These are phyloP conservation scores for Corythaixoides concolor DNA, from an alignment of 2,113 vertebrate genomes.

Conservation along the genomic window DNA sequence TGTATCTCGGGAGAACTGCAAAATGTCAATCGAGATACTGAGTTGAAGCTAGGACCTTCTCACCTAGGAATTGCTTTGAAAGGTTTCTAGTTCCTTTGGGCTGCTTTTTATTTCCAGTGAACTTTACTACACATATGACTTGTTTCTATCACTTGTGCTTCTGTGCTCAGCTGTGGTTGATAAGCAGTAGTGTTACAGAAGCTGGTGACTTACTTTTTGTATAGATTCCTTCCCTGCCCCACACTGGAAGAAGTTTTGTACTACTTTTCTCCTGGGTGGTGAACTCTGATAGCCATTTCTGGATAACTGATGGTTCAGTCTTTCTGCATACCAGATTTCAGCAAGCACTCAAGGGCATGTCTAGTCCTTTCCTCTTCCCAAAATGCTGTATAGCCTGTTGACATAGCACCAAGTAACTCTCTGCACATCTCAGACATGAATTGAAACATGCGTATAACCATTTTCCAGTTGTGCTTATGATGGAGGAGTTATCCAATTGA, in stretches of 20 bases:
- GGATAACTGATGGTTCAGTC: neutral
- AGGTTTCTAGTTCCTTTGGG: neutral
- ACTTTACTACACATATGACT: neutral
- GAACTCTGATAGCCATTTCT: neutral
- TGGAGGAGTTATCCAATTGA: neutral
- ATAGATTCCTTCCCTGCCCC: neutral
- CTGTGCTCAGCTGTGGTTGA: neutral
- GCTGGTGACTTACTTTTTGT: neutral
- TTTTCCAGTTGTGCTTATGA: neutral
- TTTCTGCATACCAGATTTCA: neutral
- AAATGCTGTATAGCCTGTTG: neutral
- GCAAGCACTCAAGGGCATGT: neutral
- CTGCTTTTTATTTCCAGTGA: neutral
- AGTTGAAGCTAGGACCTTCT: neutral
- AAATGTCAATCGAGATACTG: neutral
- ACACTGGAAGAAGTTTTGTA: neutral
- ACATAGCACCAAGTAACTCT: neutral
- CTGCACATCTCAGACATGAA: neutral
- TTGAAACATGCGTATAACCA: neutral
- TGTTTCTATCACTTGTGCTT: neutral
- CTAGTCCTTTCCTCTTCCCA: neutral
- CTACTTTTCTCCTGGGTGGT: neutral
- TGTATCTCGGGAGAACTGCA: neutral
- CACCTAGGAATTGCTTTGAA: neutral
- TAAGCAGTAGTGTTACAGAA: neutral